A percentile compares a stretch with the other conserved stretches of the same genome.
phyloP scores from a whole-genome alignment of 92 coral and sea anemone species.

The Meandrina meandrites region DNA sequence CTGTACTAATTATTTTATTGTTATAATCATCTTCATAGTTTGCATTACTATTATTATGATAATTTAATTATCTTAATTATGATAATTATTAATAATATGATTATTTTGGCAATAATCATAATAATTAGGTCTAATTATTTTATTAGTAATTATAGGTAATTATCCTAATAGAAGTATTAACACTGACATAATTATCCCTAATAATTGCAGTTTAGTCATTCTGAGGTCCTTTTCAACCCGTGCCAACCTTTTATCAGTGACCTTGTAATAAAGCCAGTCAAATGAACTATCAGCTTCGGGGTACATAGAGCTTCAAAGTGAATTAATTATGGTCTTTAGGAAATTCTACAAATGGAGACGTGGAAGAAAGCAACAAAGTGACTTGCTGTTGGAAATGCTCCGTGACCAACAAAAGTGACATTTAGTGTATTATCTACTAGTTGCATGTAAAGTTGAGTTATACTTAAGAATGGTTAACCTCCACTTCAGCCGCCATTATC shows the following conservation, averaged over 20 bases:
- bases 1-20: neutral
- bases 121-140: neutral
- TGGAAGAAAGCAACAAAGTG: neutral
- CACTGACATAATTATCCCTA: neutral
- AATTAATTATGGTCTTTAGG: neutral
- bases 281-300: neutral
- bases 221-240: neutral
- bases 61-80: neutral
- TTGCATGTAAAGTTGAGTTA: neutral
- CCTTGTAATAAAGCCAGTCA: neutral
- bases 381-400: neutral
- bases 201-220: neutral
- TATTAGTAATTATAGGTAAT: neutral
- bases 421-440: neutral
- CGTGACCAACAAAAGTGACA: constrained; percentile 5
- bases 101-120: neutral
- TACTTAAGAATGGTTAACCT: neutral
- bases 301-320: neutral
- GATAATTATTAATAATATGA: neutral
- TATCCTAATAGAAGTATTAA: neutral
- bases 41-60: neutral
- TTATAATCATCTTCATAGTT: neutral
- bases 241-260: constrained; percentile 3
- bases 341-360: neutral
- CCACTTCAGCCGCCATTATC: neutral